Evolutionary conservation across 2,888 invertebrate genomes (phyloP), one percentile per base, ranked within the genome.

Genomic region (Xanthia togata): DNA sequence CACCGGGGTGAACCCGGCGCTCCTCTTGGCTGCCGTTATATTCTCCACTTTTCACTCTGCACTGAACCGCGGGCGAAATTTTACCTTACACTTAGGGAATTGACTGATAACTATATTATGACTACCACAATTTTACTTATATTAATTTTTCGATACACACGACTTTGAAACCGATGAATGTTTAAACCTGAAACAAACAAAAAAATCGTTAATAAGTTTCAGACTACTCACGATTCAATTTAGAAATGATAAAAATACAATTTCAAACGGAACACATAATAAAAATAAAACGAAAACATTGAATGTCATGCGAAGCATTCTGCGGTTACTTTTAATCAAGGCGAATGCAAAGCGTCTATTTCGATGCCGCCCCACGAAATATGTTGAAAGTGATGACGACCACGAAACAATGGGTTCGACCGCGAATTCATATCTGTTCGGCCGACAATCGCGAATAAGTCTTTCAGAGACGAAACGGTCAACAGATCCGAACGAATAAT

Each of bases 11-110:
- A 93, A 90, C 92, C 95, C 95, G 93, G 95, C 85, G 86, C 85
- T 93, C 79, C 93, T 92, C 88, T 93, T 94, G 73, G 91, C 82
- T 60, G 90, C 90, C 85, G 94, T 90, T 87, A 93, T 74, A 83
- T 95, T 93, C 93, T 95, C 96, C 96, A 96, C 96, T 94, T 95
- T 96, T 93, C 74, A 87, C 89, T 91, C 90, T 91, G 82, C 87
- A 92, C 91, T 88, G 38, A 84, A 90, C 91, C 75, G 74, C 81
- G 79, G 62, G 67, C 75, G 60, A 88, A 91, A 89, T 85, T 47
- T 67, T 63, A 68, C 78, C 63, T 83, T 81, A 84, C 85, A 88
- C 83, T 88, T 65, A 41, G 47, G 26, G 35, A 81, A 81, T 81
- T 86, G 78, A 83, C 82, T 76, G 53, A 73, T n/a, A 70, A 70